Conservation (phyloP, 2,113 vertebrate species). For the Neolamprologus cancellatus region DNA sequence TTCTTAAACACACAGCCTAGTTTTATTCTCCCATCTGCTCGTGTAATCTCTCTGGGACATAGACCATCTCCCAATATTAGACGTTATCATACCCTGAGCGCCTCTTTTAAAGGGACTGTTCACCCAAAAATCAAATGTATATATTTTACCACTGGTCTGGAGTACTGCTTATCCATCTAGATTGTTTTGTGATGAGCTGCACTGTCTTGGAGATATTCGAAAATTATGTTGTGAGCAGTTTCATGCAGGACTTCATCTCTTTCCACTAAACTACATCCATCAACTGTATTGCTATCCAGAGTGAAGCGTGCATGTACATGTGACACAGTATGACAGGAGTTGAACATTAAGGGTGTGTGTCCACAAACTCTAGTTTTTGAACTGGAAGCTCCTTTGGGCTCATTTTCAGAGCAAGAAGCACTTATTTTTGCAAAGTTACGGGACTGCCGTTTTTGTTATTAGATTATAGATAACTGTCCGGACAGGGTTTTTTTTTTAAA, state of each 20-base stretch:
- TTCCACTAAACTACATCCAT: background rate
- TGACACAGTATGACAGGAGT: background rate
- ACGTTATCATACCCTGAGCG: background rate
- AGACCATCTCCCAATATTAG: constrained; percentile 38
- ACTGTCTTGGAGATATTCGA: background rate
- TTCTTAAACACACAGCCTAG: constrained; percentile 53
- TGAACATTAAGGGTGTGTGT: background rate
- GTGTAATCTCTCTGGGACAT: constrained; percentile 23
- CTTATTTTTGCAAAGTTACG: background rate
- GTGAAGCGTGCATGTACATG: background rate
- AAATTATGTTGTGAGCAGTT: background rate
- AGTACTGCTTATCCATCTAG: background rate
- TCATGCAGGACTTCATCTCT: background rate
- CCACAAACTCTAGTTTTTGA: background rate
- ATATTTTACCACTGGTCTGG: background rate
- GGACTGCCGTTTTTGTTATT: background rate
- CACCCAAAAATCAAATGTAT: background rate
- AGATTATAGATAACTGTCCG: background rate
- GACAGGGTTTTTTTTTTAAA: background rate
- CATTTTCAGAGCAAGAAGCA: background rate
- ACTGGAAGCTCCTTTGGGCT: background rate
- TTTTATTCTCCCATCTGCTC: constrained; percentile 33
- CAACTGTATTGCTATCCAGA: background rate
- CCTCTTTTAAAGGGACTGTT: background rate
- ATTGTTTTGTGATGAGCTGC: background rate